Evolutionary conservation across 1,140 invertebrate species (phyloP), one percentile per base, ranked within the genome.

Genomic region (Drosophila punjabiensis): DNA sequence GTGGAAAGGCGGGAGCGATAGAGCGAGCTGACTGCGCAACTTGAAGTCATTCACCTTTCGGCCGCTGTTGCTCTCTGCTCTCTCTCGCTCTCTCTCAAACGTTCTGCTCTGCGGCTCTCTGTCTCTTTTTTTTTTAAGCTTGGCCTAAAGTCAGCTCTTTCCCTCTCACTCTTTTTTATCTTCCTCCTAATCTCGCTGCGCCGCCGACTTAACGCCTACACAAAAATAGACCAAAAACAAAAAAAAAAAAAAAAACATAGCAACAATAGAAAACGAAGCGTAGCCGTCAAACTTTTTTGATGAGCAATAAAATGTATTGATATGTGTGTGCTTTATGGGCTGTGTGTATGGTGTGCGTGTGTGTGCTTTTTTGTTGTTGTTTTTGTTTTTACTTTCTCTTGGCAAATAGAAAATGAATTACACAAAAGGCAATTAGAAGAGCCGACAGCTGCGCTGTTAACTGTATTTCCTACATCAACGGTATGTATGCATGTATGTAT

Each of bases 341-440:
- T 45, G 37, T 47, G 20, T 60, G 37, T 58, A 20, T 3, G 24
- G 24, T 24, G 32, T 39, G 41, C 20, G 39, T 14, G 63, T 70
- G 53, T 70, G 43, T 70, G 16, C 14, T 35, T 7, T 35, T 64
- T 58, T n/a, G n/a, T 35, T 30, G 50, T 24, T 63, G n/a, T 41
- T 32, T 73, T 76, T 75, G 63, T 77, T 87, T 87, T 87, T 88
- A 87, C 84, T 87, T 87, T 87, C 84, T 87, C 85, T 81, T 84
- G 64, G 71, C 84, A 88, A 84, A 87, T 88, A 88, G 77, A 88
- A 87, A 87, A 80, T 88, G 69, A 88, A 88, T 87, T 87, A 88
- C 76, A 60, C 66, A 47, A 53, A 68, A 77, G 74, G 74, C 74
- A 78, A 77, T 69, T 68, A 77, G 76, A 78, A 78, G 71, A 67